phyloP scores from a whole-genome alignment of 2,888 invertebrate species.

The Conomelus anceps region DNA sequence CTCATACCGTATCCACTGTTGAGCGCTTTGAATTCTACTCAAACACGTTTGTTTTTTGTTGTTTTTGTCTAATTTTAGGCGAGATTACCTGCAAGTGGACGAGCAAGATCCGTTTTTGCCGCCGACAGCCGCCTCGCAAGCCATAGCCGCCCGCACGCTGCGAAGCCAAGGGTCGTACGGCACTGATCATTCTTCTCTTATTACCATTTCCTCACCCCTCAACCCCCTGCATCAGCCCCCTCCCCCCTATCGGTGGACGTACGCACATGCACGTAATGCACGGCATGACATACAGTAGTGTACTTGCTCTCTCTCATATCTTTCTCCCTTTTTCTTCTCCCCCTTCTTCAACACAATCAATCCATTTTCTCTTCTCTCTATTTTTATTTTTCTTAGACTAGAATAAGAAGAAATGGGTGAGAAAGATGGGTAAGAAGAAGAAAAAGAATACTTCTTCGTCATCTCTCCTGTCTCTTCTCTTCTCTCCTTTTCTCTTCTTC shows the following conservation, averaged over 20 bases:
- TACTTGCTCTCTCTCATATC: too few relatives aligned
- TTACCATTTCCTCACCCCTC: background rate
- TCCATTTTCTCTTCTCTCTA: too few relatives aligned
- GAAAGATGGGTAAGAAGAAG: too few relatives aligned
- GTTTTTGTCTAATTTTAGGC: slow-evolving; percentile 47
- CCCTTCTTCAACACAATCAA: background rate
- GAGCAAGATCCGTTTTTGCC: slow-evolving; percentile 78
- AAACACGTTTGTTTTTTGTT: background rate
- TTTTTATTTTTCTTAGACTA: background rate
- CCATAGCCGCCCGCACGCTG: slow-evolving; percentile 55
- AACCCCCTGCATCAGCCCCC: slow-evolving; percentile 28
- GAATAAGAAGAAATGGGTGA: too few relatives aligned
- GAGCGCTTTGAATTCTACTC: background rate
- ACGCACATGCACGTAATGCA: slow-evolving; percentile 18
- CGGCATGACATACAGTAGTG: background rate
- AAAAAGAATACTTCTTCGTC: too few relatives aligned
- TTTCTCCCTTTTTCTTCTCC: background rate
- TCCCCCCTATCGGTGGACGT: slow-evolving; percentile 20
- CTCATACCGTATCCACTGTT: background rate
- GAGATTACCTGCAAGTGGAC: slow-evolving; percentile 73
- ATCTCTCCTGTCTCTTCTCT: too few relatives aligned
- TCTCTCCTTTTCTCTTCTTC: too few relatives aligned
- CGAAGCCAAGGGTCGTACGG: slow-evolving; percentile 67
- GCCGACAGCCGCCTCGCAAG: slow-evolving; percentile 50
- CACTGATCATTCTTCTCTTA: slow-evolving; percentile 41